Percentiles rank a stretch among this genome's conserved stretches.
Evolutionary conservation across 2,113 vertebrate species (phyloP).

Genomic region (Nannobrachium achirus): DNA sequence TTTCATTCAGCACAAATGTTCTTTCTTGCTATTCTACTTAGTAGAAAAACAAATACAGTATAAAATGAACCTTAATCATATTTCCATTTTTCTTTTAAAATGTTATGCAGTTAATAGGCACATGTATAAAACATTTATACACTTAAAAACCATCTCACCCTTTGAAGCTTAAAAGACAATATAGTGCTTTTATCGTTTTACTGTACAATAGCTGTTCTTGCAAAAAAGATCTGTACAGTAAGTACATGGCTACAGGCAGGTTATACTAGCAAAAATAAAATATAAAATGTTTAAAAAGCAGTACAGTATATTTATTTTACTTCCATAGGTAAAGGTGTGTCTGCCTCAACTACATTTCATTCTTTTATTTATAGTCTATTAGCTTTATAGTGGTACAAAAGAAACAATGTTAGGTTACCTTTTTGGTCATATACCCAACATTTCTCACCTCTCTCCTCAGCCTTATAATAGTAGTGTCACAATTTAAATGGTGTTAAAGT

Average conservation of each 20-base stretch:
- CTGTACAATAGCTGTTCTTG: conserved; percentile 76
- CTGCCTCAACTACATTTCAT: conserved; percentile 49
- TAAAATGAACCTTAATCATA: conserved; percentile 75
- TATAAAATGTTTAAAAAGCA: conserved; percentile 70
- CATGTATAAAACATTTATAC: conserved; percentile 86
- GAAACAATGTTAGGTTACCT: conserved; percentile 21
- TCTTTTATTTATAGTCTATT: conserved; percentile 42
- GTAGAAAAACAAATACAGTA: conserved; percentile 85
- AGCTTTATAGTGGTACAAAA: conserved; percentile 68
- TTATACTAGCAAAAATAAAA: conserved; percentile 63
- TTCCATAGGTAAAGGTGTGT: conserved; percentile 55
- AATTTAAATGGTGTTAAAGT: conserved; percentile 6
- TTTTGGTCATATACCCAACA: conserved; percentile 54
- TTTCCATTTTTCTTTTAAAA: conserved; percentile 68
- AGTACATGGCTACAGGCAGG: conserved; percentile 60
- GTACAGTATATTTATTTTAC: conserved; percentile 49
- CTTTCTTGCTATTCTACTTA: conserved; percentile 81
- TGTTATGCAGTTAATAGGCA: conserved; percentile 83
- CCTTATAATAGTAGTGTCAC: neutral
- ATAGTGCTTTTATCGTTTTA: conserved; percentile 78
- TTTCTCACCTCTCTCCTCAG: neutral
- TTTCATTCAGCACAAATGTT: conserved; percentile 67
- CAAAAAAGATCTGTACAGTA: conserved; percentile 53
- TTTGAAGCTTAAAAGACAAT: conserved; percentile 75
- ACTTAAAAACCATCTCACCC: conserved; percentile 83